Conservation (phyloP, 2,113 vertebrate species). For the Tupaia tana region DNA sequence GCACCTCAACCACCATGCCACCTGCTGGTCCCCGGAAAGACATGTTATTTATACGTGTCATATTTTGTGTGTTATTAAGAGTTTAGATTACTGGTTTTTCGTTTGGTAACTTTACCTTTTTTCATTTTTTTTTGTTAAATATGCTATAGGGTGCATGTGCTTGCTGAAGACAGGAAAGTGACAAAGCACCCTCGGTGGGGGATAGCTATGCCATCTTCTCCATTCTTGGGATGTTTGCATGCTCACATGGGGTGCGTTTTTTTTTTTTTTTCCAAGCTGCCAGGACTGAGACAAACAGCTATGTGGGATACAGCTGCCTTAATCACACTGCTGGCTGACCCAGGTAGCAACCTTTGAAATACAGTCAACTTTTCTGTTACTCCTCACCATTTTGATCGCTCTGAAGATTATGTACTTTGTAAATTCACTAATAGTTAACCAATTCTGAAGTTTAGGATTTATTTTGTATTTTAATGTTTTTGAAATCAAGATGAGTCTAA, state of each 20-base stretch:
- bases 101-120: background rate
- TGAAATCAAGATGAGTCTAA: background rate
- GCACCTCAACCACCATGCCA: no score
- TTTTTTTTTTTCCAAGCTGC: no score
- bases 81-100: background rate
- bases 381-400: background rate
- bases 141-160: no score
- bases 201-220: no score
- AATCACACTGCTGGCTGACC: no score
- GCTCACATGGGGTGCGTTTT: no score
- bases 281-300: no score
- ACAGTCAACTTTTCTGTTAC: background rate
- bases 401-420: background rate
- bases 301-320: no score
- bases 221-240: no score
- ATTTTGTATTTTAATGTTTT: constrained; percentile 44
- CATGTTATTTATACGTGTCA: background rate
- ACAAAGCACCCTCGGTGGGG: no score
- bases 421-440: background rate
- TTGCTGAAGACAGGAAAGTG: no score
- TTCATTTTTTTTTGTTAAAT: background rate
- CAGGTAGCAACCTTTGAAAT: background rate
- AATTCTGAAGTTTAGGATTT: background rate
- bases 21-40: no score
- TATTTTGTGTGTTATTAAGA: background rate